These are phyloP conservation scores for Scaptomyza flava DNA, from an alignment of 2,888 invertebrate species.

Conservation along the genomic window DNA sequence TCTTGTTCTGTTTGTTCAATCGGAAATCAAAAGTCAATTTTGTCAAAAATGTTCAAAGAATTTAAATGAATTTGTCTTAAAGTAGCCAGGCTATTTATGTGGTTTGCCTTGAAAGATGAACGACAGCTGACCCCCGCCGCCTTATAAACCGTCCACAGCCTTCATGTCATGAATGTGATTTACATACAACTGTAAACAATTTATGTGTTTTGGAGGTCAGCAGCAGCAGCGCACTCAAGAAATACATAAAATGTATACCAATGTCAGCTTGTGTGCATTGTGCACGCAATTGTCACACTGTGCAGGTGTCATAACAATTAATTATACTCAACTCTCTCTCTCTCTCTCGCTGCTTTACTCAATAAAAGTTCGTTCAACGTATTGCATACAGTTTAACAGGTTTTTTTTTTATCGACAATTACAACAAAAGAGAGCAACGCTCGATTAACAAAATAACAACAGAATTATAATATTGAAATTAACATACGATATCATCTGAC, in stretches of 20 bases:
- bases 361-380: constrained; percentile 69
- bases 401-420: neutral
- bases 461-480: constrained; percentile 27
- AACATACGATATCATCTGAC: constrained; percentile 14
- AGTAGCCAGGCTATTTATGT: constrained; percentile 46
- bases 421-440: constrained; percentile 44
- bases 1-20: constrained; percentile 23
- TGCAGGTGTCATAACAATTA: constrained; percentile 15
- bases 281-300: constrained; percentile 31
- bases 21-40: constrained; percentile 34
- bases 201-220: constrained; percentile 43
- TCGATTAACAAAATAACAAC: constrained; percentile 28
- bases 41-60: constrained; percentile 10
- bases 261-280: constrained; percentile 47
- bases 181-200: constrained; percentile 62
- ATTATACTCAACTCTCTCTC: constrained; percentile 7
- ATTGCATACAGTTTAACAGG: constrained; percentile 45
- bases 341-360: neutral
- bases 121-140: constrained; percentile 1
- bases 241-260: constrained; percentile 50
- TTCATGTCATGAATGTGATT: constrained; percentile 42
- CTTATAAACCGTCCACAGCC: constrained; percentile 1
- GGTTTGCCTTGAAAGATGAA: constrained; percentile 50
- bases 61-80: constrained; percentile 9
- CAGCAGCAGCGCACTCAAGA: constrained; percentile 12